These are phyloP conservation scores for Pollenia griseotomentosa DNA, from an alignment of 2,888 invertebrate species.

Conservation along the genomic window DNA sequence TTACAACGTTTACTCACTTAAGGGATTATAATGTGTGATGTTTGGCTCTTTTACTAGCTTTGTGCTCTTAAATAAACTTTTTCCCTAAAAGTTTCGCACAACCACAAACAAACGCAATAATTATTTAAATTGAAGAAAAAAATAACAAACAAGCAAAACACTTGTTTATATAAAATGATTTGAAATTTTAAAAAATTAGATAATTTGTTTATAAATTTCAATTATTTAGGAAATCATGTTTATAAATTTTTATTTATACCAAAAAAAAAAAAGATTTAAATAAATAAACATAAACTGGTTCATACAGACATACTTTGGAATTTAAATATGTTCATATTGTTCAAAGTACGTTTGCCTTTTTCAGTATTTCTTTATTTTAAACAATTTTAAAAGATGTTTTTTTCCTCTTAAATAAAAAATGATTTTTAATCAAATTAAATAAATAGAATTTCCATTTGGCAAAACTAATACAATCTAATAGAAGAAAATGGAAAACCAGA, in stretches of 20 bases:
- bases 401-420: neutral
- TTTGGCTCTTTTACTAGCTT: neutral
- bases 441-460: conserved; percentile 41
- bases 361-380: conserved; percentile 20
- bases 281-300: neutral
- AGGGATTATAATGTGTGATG: neutral
- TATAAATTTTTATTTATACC: neutral
- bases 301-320: neutral
- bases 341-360: neutral
- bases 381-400: conserved; percentile 14
- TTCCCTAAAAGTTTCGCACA: neutral
- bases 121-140: neutral
- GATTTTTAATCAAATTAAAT: conserved; percentile 57
- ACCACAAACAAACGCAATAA: conserved; percentile 11
- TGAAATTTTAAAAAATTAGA: neutral
- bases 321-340: neutral
- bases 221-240: neutral
- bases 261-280: neutral
- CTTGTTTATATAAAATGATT: conserved; percentile 9
- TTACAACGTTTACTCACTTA: neutral
- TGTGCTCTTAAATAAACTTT: neutral
- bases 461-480: conserved; percentile 53
- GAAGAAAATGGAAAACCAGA: conserved; percentile 39
- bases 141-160: neutral
- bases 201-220: conserved; percentile 18